phyloP scores from a whole-genome alignment of 2,113 vertebrate species.

The Eublepharis macularius region DNA sequence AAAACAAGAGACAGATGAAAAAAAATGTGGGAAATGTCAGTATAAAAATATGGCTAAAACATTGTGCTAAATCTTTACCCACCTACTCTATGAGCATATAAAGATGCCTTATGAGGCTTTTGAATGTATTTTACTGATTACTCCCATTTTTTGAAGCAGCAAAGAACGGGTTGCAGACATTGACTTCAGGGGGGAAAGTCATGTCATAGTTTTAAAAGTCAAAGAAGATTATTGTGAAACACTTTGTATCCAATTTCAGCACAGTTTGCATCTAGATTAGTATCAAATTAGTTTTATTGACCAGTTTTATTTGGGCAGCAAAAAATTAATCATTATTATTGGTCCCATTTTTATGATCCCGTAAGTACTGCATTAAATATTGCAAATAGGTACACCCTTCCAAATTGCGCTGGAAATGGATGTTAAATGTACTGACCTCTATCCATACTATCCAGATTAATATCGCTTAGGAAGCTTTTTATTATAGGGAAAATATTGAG shows the following conservation, averaged over 20 bases:
- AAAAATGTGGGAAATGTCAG: no score
- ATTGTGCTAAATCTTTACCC: background rate
- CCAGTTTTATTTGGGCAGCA: constrained; percentile 14
- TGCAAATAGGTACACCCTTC: constrained; percentile 1
- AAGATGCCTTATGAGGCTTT: background rate
- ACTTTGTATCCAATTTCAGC: background rate
- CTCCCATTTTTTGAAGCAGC: constrained; percentile 20
- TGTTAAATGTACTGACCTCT: background rate
- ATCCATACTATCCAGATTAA: background rate
- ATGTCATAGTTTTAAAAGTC: background rate
- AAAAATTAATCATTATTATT: constrained; percentile 43
- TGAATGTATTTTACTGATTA: constrained; percentile 2
- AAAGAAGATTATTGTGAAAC: background rate
- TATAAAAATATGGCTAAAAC: background rate
- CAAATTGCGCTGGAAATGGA: background rate
- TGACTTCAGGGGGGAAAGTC: background rate
- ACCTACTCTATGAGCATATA: background rate
- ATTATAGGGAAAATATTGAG: background rate
- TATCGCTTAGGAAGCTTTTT: constrained; percentile 2
- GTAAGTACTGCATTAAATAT: background rate
- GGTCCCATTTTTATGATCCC: background rate
- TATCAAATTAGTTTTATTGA: constrained; percentile 11
- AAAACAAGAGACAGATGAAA: no score
- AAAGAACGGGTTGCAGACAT: constrained; percentile 3
- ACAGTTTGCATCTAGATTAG: constrained; percentile 19